Percentiles rank a stretch among this genome's conserved stretches.
Evolutionary conservation across 2,888 invertebrate genomes (phyloP).

Genomic region (Amphipyra berbera): DNA sequence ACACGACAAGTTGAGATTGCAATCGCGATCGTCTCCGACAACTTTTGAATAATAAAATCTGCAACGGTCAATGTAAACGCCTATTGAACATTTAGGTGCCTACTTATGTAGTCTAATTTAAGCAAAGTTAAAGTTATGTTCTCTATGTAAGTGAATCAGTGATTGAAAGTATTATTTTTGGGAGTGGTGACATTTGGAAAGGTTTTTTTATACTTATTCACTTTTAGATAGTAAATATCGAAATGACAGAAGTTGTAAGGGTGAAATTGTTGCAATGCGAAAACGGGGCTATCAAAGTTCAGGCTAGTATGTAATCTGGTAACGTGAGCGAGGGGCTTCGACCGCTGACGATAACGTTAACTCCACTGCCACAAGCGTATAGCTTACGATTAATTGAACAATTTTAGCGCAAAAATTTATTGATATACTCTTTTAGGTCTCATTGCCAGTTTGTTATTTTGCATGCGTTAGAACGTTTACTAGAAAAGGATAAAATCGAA

Average conservation of each 20-base stretch:
- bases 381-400: slow-evolving; percentile 65
- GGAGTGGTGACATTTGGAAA: slow-evolving; percentile 12
- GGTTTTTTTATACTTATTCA: slow-evolving; percentile 1
- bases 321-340: slow-evolving; percentile 82
- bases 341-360: slow-evolving; percentile 80
- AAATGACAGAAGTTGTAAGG: slow-evolving; percentile 57
- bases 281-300: slow-evolving; percentile 82
- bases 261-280: slow-evolving; percentile 68
- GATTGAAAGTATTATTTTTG: slow-evolving; percentile 20
- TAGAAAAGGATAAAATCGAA: not conserved
- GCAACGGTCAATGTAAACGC: slow-evolving; percentile 65
- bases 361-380: slow-evolving; percentile 61
- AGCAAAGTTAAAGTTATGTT: slow-evolving; percentile 34
- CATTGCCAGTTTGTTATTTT: slow-evolving; percentile 10
- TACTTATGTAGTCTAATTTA: slow-evolving; percentile 52
- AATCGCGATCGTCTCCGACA: slow-evolving; percentile 73
- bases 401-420: slow-evolving; percentile 61
- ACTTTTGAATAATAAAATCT: slow-evolving; percentile 77
- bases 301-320: slow-evolving; percentile 79
- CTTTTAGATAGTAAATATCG: slow-evolving; percentile 35
- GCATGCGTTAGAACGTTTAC: not conserved
- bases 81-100: slow-evolving; percentile 38
- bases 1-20: slow-evolving; percentile 77
- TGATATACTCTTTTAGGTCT: slow-evolving; percentile 36
- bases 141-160: slow-evolving; percentile 34